A percentile compares a stretch with the other conserved stretches of the same genome.
Evolutionary conservation across 2,113 vertebrate species (phyloP).

Genomic region (Motacilla alba): DNA sequence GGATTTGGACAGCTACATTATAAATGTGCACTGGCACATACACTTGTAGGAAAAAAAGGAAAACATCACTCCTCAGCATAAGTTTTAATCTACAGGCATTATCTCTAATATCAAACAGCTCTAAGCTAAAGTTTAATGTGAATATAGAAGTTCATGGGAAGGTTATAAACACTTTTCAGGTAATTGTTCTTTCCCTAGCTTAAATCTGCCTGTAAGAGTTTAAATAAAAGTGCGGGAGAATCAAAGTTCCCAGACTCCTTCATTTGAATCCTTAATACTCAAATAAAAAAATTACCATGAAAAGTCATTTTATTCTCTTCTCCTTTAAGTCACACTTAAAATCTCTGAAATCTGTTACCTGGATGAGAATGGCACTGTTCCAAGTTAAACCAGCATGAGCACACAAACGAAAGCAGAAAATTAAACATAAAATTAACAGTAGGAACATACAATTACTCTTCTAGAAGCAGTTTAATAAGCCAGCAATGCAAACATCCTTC

Average conservation of each 20-base stretch:
- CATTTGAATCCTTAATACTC: background rate
- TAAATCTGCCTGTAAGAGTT: background rate
- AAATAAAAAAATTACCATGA: background rate
- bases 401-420: fast-evolving
- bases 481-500: background rate
- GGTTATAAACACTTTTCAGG: background rate
- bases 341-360: background rate
- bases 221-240: background rate
- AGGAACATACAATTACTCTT: background rate
- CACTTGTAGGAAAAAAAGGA: background rate
- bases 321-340: background rate
- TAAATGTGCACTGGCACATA: background rate
- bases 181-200: background rate
- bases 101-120: background rate
- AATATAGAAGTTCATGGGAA: background rate
- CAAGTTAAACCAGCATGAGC: background rate
- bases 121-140: background rate
- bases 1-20: background rate
- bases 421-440: background rate
- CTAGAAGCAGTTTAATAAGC: background rate
- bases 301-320: background rate
- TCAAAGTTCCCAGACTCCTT: background rate
- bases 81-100: background rate
- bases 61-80: background rate
- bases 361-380: background rate